These are phyloP conservation scores for Cynoglossus semilaevis DNA, from an alignment of 2,113 vertebrate genomes.

Conservation along the genomic window DNA sequence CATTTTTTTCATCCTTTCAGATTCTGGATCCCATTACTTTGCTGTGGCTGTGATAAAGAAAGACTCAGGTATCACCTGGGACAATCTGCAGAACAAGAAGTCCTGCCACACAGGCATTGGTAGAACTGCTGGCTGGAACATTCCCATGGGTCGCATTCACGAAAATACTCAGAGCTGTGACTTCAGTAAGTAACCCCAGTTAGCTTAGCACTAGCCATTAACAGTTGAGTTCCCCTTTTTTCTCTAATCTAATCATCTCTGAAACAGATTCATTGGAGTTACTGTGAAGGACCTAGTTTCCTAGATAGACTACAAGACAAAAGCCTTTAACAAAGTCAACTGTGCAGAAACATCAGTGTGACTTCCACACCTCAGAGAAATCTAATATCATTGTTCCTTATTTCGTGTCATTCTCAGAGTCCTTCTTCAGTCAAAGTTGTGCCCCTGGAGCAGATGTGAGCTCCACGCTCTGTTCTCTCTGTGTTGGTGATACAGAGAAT, in stretches of 20 bases:
- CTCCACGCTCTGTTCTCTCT: slow-evolving; percentile 81
- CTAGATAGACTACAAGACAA: too few species aligned
- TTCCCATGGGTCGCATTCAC: slow-evolving; percentile 82
- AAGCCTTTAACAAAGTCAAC: too few species aligned
- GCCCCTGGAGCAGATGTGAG: slow-evolving; percentile 78
- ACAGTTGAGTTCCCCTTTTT: too few species aligned
- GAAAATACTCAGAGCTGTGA: slow-evolving; percentile 68
- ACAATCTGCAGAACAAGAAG: slow-evolving; percentile 76
- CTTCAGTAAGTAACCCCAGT: slow-evolving; percentile 74
- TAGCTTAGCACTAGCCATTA: not conserved
- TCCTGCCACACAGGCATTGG: slow-evolving; percentile 84
- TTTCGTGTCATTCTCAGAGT: slow-evolving; percentile 48
- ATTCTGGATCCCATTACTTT: slow-evolving; percentile 61
- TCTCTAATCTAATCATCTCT: too few species aligned
- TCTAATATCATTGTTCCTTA: not conserved
- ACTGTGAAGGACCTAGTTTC: too few species aligned
- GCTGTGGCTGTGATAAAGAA: slow-evolving; percentile 86
- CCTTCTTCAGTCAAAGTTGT: slow-evolving; percentile 81
- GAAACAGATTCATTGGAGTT: too few species aligned
- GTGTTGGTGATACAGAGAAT: slow-evolving; percentile 56
- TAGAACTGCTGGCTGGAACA: slow-evolving; percentile 86
- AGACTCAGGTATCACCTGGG: slow-evolving; percentile 70
- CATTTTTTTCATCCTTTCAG: slow-evolving; percentile 11
- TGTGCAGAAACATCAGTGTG: not conserved
- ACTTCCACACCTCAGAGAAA: not conserved